Percentiles rank a stretch among this genome's conserved stretches.
phyloP scores from a whole-genome alignment of 2,113 vertebrate species.

The Pandion haliaetus region DNA sequence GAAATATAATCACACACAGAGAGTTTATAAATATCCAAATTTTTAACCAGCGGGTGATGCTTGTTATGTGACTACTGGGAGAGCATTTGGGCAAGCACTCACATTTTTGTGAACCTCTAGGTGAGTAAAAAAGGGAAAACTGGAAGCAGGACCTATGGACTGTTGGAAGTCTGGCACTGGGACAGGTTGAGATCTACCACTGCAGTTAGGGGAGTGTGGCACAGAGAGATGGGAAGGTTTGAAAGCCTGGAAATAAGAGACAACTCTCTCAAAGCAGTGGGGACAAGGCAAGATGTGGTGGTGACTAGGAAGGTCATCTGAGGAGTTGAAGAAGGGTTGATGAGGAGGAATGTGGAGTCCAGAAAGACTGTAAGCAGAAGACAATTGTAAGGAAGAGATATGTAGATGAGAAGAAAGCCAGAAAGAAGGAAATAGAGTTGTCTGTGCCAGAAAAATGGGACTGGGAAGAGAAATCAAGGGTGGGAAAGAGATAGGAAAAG shows the following conservation, averaged over 20 bases:
- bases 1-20: neutral
- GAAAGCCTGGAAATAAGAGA: neutral
- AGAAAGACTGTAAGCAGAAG: neutral
- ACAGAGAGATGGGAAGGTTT: neutral
- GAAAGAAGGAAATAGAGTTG: neutral
- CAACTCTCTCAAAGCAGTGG: neutral
- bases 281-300: neutral
- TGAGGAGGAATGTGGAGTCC: neutral
- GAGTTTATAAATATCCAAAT: neutral
- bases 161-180: neutral
- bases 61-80: neutral
- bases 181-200: neutral
- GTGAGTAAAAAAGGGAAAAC: neutral
- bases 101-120: neutral
- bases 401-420: neutral
- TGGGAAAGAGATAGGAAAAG: neutral
- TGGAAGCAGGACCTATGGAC: neutral
- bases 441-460: neutral
- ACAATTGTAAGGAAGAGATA: neutral
- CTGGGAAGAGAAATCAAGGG: neutral
- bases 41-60: neutral
- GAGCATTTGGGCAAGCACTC: neutral
- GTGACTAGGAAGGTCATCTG: neutral
- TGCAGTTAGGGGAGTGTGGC: neutral
- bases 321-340: neutral